A percentile compares a stretch with the other conserved stretches of the same genome.
Evolutionary conservation across 2,113 vertebrate genomes (phyloP).

Genomic region (Origma solitaria): DNA sequence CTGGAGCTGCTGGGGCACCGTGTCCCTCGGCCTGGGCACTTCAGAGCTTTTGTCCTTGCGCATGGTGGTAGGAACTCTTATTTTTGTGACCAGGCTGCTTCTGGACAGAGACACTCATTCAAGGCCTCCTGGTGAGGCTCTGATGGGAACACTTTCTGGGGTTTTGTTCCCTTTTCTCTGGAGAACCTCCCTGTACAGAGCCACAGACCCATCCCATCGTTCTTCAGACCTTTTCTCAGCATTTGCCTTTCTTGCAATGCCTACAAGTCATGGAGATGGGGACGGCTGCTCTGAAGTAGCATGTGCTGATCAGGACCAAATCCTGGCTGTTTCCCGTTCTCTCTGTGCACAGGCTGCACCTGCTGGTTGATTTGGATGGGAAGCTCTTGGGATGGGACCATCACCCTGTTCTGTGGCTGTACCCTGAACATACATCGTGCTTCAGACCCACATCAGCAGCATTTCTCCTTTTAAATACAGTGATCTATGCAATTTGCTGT

Average conservation of each 20-base stretch:
- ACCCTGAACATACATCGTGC: fast-evolving
- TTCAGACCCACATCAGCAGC: background rate
- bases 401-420: background rate
- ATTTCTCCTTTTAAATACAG: background rate
- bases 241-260: fast-evolving
- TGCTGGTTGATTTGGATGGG: background rate
- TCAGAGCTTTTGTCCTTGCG: background rate
- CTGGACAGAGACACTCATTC: background rate
- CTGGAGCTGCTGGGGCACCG: fast-evolving
- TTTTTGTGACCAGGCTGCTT: background rate
- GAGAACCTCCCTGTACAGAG: background rate
- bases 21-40: background rate
- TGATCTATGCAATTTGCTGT: background rate
- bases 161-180: background rate
- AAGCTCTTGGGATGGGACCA: background rate
- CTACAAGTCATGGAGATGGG: background rate
- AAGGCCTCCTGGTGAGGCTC: background rate
- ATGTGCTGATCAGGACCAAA: background rate
- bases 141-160: background rate
- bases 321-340: background rate
- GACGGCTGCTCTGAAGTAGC: fast-evolving
- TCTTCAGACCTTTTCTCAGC: background rate
- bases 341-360: background rate
- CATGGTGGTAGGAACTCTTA: background rate
- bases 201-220: fast-evolving